Evolutionary conservation across 2,797 vertebrate species (phyloP), one percentile per base, ranked within the genome.

Genomic region (Crax fasciolata): DNA sequence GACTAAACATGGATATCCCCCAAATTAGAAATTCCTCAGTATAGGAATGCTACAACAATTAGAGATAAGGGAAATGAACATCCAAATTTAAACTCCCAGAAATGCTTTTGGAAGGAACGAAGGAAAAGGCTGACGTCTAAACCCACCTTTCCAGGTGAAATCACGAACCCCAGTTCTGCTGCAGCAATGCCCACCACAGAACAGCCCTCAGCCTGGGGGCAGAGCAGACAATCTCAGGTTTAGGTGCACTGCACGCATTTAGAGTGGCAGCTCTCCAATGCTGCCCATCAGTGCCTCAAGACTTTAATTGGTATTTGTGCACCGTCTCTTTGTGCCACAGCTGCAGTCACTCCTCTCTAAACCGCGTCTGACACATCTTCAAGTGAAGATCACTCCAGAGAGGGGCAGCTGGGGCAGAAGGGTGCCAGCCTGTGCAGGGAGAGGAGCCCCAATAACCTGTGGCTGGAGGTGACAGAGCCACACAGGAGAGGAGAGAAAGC

Each of bases 401-500:
- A 78, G 48, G 48, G 70, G 35, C 44, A 84, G 41, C 58, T 5
- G 15, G 48, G 15, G 28, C 17, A 65, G 75, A 79, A 44, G 1
- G 3, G 43, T 68, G 35, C 70, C 83, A 72, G 1, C 19, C 24
- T 13, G 13, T 1, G 3, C 1, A 46, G 68, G 48, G 62, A 82
- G 16, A 89, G 43, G 19, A 23, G 18, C n/a, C 18, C 52, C 41
- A 11, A 20, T 5, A 81, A 55, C 13, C 58, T 51, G 28, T 2
- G 55, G 51, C 66, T 63, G 39, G 39, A 87, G 70, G 68, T 81
- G 66, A 94, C 83, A 74, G n/a, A 82, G n/a, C 57, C 52, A 15
- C 67, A 41, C 1, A 27, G 46, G 21, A 84, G 35, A 79, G 39
- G 46, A 65, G 51, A 46, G 82, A 80, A 84, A n/a, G 35, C 46